Percentiles rank a stretch among this genome's conserved stretches.
Evolutionary conservation across 2,888 invertebrate genomes (phyloP).

Genomic region (Cosmia trapezina): DNA sequence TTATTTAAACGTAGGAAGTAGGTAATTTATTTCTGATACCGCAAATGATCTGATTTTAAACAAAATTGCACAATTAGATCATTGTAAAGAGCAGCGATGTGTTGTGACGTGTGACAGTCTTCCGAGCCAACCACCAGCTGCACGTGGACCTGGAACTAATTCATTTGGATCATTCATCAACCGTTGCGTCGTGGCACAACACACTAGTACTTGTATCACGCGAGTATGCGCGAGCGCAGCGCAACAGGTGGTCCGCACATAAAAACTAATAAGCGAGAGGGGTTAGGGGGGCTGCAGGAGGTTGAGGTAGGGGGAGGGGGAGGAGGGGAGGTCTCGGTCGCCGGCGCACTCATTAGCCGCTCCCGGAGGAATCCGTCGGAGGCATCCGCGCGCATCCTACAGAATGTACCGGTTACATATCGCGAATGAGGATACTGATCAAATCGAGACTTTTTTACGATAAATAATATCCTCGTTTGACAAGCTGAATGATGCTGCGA

Average conservation of each 20-base stretch:
- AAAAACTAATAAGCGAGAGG: constrained; percentile 64
- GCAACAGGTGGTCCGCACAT: constrained; percentile 65
- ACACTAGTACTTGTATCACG: constrained; percentile 25
- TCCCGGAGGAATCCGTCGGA: constrained; percentile 53
- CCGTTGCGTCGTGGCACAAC: constrained; percentile 2
- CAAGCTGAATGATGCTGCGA: constrained; percentile 3
- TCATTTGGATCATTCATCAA: constrained; percentile 25
- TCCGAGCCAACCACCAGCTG: background rate
- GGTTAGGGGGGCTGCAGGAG: background rate
- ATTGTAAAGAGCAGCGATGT: background rate
- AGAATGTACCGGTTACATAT: constrained; percentile 44
- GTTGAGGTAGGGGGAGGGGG: background rate
- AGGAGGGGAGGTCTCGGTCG: background rate
- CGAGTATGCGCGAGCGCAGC: constrained; percentile 50
- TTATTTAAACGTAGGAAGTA: background rate
- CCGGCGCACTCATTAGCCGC: constrained; percentile 58
- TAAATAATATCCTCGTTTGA: constrained; percentile 7
- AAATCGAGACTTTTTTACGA: constrained; percentile 26
- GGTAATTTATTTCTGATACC: background rate
- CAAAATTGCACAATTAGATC: background rate
- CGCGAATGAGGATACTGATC: constrained; percentile 37
- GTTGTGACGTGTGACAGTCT: background rate
- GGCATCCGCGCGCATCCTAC: constrained; percentile 43
- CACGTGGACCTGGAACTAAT: constrained; percentile 4
- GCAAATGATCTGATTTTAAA: background rate